Percentiles rank a stretch among this genome's conserved stretches.
These are phyloP conservation scores for Spodoptera exigua DNA, from an alignment of 2,888 invertebrate species.

Conservation along the genomic window DNA sequence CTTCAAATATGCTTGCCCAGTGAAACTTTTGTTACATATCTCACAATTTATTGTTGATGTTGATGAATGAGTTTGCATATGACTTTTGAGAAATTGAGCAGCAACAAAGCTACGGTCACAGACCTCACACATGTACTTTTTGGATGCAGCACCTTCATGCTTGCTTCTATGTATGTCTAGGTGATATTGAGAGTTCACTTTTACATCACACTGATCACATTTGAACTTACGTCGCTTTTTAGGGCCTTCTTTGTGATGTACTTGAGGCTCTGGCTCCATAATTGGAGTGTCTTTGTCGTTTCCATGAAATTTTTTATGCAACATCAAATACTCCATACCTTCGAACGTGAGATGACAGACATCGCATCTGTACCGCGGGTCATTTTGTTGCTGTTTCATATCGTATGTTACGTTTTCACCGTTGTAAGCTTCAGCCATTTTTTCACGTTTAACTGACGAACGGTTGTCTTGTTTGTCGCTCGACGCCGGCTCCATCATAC, in stretches of 20 bases:
- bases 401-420: constrained; percentile 79
- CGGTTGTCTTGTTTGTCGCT: constrained; percentile 80
- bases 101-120: constrained; percentile 86
- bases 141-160: constrained; percentile 81
- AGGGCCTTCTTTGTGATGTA: constrained; percentile 71
- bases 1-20: constrained; percentile 84
- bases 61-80: constrained; percentile 85
- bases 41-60: constrained; percentile 85
- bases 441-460: constrained; percentile 82
- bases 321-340: constrained; percentile 81
- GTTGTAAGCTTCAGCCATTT: constrained; percentile 83
- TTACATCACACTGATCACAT: constrained; percentile 85
- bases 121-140: constrained; percentile 83
- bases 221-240: constrained; percentile 84
- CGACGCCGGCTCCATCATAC: constrained; percentile 85
- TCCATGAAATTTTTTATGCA: constrained; percentile 86
- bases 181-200: constrained; percentile 86
- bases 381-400: constrained; percentile 74
- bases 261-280: constrained; percentile 73
- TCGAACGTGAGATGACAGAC: constrained; percentile 85
- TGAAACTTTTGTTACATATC: constrained; percentile 83
- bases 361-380: constrained; percentile 79
- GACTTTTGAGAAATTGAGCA: constrained; percentile 84
- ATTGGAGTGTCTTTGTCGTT: constrained; percentile 80
- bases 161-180: constrained; percentile 85